Conservation (phyloP, 2,888 invertebrate species). For the Caenorhabditis drosophilae region DNA sequence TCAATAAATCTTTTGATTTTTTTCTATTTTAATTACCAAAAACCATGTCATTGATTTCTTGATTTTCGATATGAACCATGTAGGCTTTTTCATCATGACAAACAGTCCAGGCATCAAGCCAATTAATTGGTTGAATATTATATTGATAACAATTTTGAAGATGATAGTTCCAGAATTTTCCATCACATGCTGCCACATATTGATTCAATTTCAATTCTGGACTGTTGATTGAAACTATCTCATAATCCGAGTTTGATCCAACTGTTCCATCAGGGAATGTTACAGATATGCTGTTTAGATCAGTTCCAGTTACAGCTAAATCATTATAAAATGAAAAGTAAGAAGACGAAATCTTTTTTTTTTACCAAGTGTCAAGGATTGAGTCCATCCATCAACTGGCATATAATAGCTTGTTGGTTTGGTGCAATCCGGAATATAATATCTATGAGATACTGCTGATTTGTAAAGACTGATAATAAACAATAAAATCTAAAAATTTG, state of each 20-base stretch:
- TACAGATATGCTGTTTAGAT: slow-evolving; percentile 33
- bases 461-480: slow-evolving; percentile 55
- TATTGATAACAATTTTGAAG: slow-evolving; percentile 31
- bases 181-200: slow-evolving; percentile 48
- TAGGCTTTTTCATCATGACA: slow-evolving; percentile 37
- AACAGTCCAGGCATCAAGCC: slow-evolving; percentile 27
- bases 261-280: slow-evolving; percentile 41
- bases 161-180: slow-evolving; percentile 30
- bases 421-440: slow-evolving; percentile 41
- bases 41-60: slow-evolving; percentile 31
- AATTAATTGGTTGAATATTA: slow-evolving; percentile 4
- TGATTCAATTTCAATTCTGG: slow-evolving; percentile 41
- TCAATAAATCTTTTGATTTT: too few relatives aligned
- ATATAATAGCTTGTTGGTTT: slow-evolving; percentile 33
- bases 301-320: slow-evolving; percentile 40
- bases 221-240: slow-evolving; percentile 33
- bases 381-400: slow-evolving; percentile 58
- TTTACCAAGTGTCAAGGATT: slow-evolving; percentile 53
- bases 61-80: slow-evolving; percentile 38
- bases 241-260: slow-evolving; percentile 27
- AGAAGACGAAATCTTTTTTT: too few relatives aligned
- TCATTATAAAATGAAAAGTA: too few relatives aligned
- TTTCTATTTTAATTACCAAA: too few relatives aligned
- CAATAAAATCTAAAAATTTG: slow-evolving; percentile 31
- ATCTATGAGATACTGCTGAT: slow-evolving; percentile 42